Evolutionary conservation across 2,888 invertebrate species (phyloP).

Genomic region (Nesidiocoris tenuis): DNA sequence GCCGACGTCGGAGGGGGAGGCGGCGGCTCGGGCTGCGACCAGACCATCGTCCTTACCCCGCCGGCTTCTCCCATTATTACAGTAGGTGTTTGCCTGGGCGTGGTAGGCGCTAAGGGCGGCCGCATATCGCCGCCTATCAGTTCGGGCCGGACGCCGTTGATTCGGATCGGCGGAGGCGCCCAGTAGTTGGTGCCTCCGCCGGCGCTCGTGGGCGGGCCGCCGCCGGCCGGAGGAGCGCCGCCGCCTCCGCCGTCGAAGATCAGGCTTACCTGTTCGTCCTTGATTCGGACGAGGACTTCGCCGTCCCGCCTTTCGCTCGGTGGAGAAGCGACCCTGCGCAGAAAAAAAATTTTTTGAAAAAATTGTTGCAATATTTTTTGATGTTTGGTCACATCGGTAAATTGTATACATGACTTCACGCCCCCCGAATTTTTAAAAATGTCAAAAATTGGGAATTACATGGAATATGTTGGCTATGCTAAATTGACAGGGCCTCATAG

Average conservation of each 20-base stretch:
- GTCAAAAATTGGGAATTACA: too few species aligned
- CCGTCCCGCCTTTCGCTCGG: conserved; percentile 47
- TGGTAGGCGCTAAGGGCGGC: conserved; percentile 49
- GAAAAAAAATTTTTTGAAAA: too few species aligned
- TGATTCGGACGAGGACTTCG: conserved; percentile 51
- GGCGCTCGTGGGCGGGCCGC: conserved; percentile 46
- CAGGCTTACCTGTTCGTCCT: conserved; percentile 58
- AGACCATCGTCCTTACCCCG: conserved; percentile 73
- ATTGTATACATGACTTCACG: too few species aligned
- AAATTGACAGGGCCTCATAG: too few species aligned
- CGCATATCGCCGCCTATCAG: conserved; percentile 65
- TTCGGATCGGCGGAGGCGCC: conserved; percentile 57
- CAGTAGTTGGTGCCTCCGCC: conserved; percentile 43
- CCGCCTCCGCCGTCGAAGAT: conserved; percentile 56
- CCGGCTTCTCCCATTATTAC: conserved; percentile 93
- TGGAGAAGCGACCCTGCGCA: conserved; percentile 50
- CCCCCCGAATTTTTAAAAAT: too few species aligned
- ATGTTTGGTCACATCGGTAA: too few species aligned
- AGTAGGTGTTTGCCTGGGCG: conserved; percentile 64
- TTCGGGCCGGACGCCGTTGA: conserved; percentile 80
- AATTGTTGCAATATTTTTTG: too few species aligned
- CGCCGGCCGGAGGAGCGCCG: conserved; percentile 52
- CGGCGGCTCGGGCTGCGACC: conserved; percentile 61
- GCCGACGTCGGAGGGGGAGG: conserved; percentile 58
- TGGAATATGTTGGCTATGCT: too few species aligned